Evolutionary conservation across 2,888 invertebrate genomes (phyloP).

Genomic region (Eupithecia abbreviata): DNA sequence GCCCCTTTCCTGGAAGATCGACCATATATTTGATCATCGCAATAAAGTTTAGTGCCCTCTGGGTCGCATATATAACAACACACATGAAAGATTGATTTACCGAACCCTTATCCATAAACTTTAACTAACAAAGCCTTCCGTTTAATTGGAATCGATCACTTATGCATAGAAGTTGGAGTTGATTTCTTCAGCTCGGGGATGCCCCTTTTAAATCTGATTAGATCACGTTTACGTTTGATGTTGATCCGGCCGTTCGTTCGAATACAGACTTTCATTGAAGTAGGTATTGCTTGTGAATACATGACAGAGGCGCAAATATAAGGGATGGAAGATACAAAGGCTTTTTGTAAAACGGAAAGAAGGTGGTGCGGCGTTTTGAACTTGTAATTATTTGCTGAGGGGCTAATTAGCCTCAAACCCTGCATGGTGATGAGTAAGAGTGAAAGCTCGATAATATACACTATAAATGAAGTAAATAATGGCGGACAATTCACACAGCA

Average conservation of each 20-base stretch:
- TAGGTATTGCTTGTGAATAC: constrained; percentile 14
- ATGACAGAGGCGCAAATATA: constrained; percentile 1
- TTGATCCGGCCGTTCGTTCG: constrained; percentile 14
- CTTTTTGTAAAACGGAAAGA: not conserved
- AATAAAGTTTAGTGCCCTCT: constrained; percentile 25
- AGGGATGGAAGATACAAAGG: not conserved
- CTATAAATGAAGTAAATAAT: too few relatives aligned
- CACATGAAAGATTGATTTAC: constrained; percentile 25
- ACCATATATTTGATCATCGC: constrained; percentile 12
- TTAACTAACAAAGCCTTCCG: constrained; percentile 26
- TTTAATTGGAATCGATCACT: constrained; percentile 38
- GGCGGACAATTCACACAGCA: too few relatives aligned
- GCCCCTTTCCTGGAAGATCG: not conserved
- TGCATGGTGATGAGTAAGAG: too few relatives aligned
- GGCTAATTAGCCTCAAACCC: too few relatives aligned
- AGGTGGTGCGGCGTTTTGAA: not conserved
- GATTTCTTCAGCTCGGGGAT: constrained; percentile 30
- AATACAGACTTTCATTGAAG: constrained; percentile 11
- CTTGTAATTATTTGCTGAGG: not conserved
- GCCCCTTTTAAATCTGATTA: constrained; percentile 52
- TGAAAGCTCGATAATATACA: too few relatives aligned
- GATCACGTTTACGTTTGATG: constrained; percentile 54
- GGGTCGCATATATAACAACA: constrained; percentile 14
- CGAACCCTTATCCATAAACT: constrained; percentile 26
- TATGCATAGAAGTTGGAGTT: constrained; percentile 37